Conservation (phyloP, 2,797 vertebrate genomes). For the Novumbra hubbsi region DNA sequence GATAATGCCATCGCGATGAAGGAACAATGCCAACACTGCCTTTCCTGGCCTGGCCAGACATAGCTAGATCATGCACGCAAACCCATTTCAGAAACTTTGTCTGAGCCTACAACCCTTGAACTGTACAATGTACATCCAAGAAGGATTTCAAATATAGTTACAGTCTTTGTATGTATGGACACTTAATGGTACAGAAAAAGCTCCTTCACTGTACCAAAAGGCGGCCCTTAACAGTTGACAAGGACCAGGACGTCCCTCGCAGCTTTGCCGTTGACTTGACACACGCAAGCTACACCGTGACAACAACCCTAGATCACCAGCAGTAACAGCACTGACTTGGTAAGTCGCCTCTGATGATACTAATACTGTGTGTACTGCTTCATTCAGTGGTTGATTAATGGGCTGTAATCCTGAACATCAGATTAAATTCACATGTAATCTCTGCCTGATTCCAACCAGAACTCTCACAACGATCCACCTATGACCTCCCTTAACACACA, state of each 20-base stretch:
- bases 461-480: conserved; percentile 23
- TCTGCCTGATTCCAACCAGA: conserved; percentile 3
- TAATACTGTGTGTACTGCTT: conserved; percentile 16
- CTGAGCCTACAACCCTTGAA: too few relatives aligned
- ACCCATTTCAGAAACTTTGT: too few relatives aligned
- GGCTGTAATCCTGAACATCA: conserved; percentile 25
- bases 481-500: background rate
- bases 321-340: background rate
- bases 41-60: conserved; percentile 41
- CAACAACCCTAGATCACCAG: background rate
- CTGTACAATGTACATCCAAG: too few relatives aligned
- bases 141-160: too few relatives aligned
- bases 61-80: conserved; percentile 19
- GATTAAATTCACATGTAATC: conserved; percentile 27
- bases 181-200: background rate
- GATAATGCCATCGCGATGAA: conserved; percentile 66
- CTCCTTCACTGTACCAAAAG: background rate
- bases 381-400: conserved; percentile 28
- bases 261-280: background rate
- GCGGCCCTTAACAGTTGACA: too few relatives aligned
- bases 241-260: too few relatives aligned
- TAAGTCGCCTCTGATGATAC: background rate
- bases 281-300: background rate
- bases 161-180: too few relatives aligned
- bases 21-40: conserved; percentile 46